Percentiles rank a stretch among this genome's conserved stretches.
Conservation (phyloP, 2,888 invertebrate genomes). For the Matsumyia berberina region DNA sequence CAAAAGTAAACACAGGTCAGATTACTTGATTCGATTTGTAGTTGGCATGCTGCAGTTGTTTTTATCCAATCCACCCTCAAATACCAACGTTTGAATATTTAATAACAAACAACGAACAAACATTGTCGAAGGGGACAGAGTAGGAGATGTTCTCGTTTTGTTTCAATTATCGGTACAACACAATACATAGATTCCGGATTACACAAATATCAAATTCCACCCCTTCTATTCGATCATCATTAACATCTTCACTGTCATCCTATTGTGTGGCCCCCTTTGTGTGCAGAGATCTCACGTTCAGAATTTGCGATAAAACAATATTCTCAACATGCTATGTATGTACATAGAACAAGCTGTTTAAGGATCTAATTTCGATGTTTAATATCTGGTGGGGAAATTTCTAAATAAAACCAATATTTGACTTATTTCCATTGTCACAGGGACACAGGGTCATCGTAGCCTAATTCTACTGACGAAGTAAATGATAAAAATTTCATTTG, state of each 20-base stretch:
- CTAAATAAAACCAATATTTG: constrained; percentile 39
- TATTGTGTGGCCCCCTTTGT: constrained; percentile 29
- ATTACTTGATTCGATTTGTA: constrained; percentile 1
- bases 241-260: constrained; percentile 31
- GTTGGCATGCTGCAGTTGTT: background rate
- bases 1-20: constrained; percentile 2
- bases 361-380: constrained; percentile 54
- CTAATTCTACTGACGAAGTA: too few relatives aligned
- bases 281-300: constrained; percentile 28
- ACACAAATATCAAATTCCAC: constrained; percentile 74
- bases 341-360: constrained; percentile 52
- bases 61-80: constrained; percentile 51
- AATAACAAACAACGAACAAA: constrained; percentile 56
- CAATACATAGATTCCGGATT: constrained; percentile 62
- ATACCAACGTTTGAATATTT: constrained; percentile 40
- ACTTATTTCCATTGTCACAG: background rate
- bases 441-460: background rate
- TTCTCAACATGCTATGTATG: too few relatives aligned
- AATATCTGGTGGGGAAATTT: constrained; percentile 25
- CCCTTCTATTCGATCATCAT: constrained; percentile 55
- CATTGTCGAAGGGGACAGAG: constrained; percentile 17
- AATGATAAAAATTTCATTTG: too few relatives aligned
- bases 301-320: constrained; percentile 25
- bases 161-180: constrained; percentile 63
- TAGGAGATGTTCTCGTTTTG: constrained; percentile 50